Evolutionary conservation across 2,888 invertebrate species (phyloP).

Genomic region (Ganaspis brasiliensis): DNA sequence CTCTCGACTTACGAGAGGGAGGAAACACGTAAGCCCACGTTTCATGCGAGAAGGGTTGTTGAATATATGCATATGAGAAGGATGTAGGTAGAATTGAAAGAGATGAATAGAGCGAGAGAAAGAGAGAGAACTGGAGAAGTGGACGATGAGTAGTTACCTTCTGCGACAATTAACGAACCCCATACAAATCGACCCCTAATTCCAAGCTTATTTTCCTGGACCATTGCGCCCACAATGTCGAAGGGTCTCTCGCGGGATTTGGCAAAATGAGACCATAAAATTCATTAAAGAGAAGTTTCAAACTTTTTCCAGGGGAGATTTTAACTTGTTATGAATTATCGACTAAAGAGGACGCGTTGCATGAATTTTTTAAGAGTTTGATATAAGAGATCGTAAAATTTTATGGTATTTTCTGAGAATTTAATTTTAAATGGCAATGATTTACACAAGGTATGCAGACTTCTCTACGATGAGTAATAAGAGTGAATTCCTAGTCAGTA

Average conservation of each 20-base stretch:
- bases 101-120: conserved; percentile 28
- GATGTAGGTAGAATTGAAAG: conserved; percentile 2
- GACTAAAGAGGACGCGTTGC: background rate
- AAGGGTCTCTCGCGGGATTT: conserved; percentile 29
- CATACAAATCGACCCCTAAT: conserved; percentile 70
- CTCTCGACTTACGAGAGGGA: conserved; percentile 61
- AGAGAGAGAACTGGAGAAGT: background rate
- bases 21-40: conserved; percentile 24
- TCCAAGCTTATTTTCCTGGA: conserved; percentile 65
- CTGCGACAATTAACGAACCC: conserved; percentile 68
- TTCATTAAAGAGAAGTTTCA: conserved; percentile 23
- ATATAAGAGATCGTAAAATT: too few species aligned
- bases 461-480: too few species aligned
- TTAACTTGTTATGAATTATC: conserved; percentile 34
- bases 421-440: background rate
- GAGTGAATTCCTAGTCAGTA: too few species aligned
- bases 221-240: conserved; percentile 25
- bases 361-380: too few species aligned
- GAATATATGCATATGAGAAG: conserved; percentile 28
- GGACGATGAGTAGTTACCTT: conserved; percentile 17
- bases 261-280: conserved; percentile 33
- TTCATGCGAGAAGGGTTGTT: conserved; percentile 11
- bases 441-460: background rate
- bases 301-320: conserved; percentile 13
- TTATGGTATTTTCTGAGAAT: background rate